Evolutionary conservation across 2,888 invertebrate species (phyloP).

Genomic region (Lordiphosa andalusiaca): DNA sequence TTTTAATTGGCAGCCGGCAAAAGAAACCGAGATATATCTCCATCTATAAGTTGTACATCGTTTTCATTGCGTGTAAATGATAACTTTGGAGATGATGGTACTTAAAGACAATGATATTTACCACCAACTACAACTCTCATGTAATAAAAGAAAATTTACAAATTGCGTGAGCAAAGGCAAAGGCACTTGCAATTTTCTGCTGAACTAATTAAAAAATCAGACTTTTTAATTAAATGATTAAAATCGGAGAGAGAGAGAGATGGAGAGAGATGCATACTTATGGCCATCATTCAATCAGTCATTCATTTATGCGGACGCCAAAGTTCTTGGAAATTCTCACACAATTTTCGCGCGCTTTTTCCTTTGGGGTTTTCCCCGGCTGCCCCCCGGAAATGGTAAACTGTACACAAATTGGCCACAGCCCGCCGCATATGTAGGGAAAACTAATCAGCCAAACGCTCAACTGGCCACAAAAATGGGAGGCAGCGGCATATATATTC

Average conservation of each 20-base stretch:
- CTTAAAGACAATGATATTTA: constrained; percentile 35
- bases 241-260: constrained; percentile 34
- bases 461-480: constrained; percentile 27
- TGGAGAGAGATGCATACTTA: constrained; percentile 21
- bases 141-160: constrained; percentile 62
- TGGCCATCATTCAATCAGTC: constrained; percentile 30
- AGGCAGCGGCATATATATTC: constrained; percentile 5
- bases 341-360: constrained; percentile 62
- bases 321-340: constrained; percentile 65
- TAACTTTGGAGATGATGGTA: constrained; percentile 17
- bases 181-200: constrained; percentile 37
- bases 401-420: constrained; percentile 64
- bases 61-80: constrained; percentile 52
- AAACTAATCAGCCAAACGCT: constrained; percentile 39
- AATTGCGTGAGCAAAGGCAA: constrained; percentile 57
- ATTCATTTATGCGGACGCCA: constrained; percentile 28
- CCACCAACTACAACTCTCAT: constrained; percentile 25
- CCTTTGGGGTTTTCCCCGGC: neutral
- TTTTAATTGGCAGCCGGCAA: constrained; percentile 51
- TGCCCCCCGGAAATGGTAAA: constrained; percentile 63
- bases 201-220: constrained; percentile 63
- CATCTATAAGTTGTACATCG: constrained; percentile 16
- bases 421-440: constrained; percentile 17
- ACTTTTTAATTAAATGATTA: constrained; percentile 72
- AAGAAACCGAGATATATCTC: constrained; percentile 1